Conservation (phyloP, 2,797 vertebrate species). For the Streptopelia turtur region DNA sequence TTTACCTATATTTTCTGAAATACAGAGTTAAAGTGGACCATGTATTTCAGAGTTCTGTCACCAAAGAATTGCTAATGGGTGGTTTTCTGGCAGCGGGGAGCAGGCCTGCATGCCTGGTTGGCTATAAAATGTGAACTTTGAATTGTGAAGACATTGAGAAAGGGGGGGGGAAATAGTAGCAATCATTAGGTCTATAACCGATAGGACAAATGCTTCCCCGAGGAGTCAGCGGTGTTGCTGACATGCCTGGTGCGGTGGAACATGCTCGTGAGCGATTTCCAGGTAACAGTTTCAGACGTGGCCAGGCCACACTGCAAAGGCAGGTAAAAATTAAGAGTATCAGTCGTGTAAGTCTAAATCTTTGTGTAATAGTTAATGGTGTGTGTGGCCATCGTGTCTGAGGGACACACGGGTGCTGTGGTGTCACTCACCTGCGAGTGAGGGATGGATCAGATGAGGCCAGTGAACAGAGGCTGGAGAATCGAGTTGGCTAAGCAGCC, state of each 20-base stretch:
- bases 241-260: background rate
- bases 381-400: background rate
- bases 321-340: background rate
- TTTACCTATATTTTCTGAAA: background rate
- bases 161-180: background rate
- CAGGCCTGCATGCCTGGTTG: background rate
- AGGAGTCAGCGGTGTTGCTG: conserved; percentile 1
- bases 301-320: background rate
- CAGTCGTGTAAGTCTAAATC: background rate
- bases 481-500: background rate
- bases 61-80: background rate
- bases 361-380: background rate
- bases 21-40: background rate
- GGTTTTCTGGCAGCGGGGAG: background rate
- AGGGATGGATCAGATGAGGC: background rate
- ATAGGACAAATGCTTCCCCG: background rate
- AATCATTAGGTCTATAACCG: conserved; percentile 58
- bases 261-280: background rate
- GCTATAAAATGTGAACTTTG: conserved; percentile 71
- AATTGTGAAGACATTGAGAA: conserved; percentile 22
- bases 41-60: background rate
- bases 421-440: background rate
- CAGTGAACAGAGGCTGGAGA: background rate
- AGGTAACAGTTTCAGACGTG: background rate
- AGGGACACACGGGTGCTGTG: accelerated